phyloP scores from a whole-genome alignment of 2,797 vertebrate species.

The Alouatta caraya region DNA sequence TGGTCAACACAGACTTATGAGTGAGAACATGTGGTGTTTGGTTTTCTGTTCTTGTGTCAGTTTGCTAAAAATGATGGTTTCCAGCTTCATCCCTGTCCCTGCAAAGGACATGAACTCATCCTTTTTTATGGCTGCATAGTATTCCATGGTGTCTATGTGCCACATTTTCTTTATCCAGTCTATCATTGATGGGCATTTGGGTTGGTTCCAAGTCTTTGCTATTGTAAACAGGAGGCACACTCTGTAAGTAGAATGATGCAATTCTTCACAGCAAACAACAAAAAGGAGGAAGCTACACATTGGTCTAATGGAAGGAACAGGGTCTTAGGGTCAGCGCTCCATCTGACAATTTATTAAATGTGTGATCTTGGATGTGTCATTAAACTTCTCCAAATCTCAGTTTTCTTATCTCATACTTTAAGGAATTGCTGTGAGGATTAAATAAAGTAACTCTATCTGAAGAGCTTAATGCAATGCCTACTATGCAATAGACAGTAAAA shows the following conservation, averaged over 20 bases:
- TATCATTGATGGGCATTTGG: too few relatives aligned
- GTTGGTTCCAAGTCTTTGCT: too few relatives aligned
- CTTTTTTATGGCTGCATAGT: too few relatives aligned
- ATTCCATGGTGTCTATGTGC: too few relatives aligned
- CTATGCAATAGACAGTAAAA: neutral
- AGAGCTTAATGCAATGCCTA: neutral
- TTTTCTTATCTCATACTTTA: neutral
- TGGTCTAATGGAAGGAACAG: neutral
- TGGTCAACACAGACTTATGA: too few relatives aligned
- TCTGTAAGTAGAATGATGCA: neutral
- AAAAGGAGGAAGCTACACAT: neutral
- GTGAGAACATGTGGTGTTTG: too few relatives aligned
- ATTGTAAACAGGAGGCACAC: neutral
- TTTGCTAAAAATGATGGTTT: too few relatives aligned
- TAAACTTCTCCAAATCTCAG: neutral
- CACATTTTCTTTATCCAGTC: too few relatives aligned
- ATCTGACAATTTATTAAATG: neutral
- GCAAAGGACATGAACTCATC: too few relatives aligned
- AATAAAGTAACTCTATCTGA: neutral
- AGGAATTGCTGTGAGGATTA: neutral
- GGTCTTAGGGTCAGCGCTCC: neutral
- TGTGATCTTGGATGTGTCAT: neutral
- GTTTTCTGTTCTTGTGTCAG: too few relatives aligned
- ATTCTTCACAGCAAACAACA: neutral
- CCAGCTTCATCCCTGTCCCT: too few relatives aligned